These are phyloP conservation scores for Mastacembelus armatus DNA, from an alignment of 2,797 vertebrate genomes.

Conservation along the genomic window DNA sequence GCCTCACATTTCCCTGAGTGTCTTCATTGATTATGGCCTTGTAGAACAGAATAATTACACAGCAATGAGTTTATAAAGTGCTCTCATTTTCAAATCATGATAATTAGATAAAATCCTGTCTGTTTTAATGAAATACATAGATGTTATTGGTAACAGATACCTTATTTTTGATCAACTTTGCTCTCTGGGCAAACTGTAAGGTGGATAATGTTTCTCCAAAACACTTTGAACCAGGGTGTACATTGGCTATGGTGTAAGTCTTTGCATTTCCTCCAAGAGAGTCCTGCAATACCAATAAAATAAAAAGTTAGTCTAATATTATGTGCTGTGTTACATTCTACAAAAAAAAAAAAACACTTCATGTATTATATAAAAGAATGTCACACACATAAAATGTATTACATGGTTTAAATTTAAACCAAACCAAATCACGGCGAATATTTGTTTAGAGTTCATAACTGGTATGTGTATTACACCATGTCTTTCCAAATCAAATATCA, in stretches of 20 bases:
- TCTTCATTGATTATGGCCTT: slow-evolving; percentile 97
- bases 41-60: slow-evolving; percentile 31
- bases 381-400: too few species aligned
- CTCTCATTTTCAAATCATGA: not conserved
- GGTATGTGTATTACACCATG: too few species aligned
- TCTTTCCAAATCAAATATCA: too few species aligned
- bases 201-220: slow-evolving; percentile 97
- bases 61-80: not conserved
- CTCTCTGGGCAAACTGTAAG: slow-evolving; percentile 95
- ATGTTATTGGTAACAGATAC: slow-evolving; percentile 68
- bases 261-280: slow-evolving; percentile 97
- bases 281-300: slow-evolving; percentile 83
- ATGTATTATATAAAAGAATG: too few species aligned
- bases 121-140: not conserved
- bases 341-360: too few species aligned
- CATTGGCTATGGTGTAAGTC: slow-evolving; percentile 96
- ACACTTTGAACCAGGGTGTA: slow-evolving; percentile 94
- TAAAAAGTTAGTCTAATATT: too few species aligned
- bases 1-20: slow-evolving; percentile 94
- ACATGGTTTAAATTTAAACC: too few species aligned
- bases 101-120: not conserved
- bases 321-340: too few species aligned
- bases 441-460: too few species aligned
- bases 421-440: too few species aligned
- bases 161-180: slow-evolving; percentile 98